Base-by-base conservation (phyloP, 2,888 invertebrate species). In the Ornithoptera alexandrae region DNA sequence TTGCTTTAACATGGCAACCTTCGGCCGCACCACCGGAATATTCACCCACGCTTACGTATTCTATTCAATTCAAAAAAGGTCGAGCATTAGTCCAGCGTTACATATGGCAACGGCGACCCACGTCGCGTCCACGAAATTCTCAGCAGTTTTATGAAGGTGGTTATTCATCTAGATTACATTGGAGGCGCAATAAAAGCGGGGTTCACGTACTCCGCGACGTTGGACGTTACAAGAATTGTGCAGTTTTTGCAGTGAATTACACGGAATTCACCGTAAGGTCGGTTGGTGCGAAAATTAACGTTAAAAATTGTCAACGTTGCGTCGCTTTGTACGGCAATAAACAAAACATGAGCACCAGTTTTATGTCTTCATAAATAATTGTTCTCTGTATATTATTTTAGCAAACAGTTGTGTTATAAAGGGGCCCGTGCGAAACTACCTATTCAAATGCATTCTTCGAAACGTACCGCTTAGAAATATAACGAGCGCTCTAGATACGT, bases 221-320 rank as follows among this genome's bases (percentile, higher is more conserved):
- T 79, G 79, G 77, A 74, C 72, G 79, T 88, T 81, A 83, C 83
- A 77, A 78, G 85, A 88, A 85, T 81, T 86, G 84, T 91, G 92
- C 92, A 92, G 81, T 90, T 89, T 90, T 90, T 90, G 89, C 89
- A 89, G 77, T 78, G 77, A 80, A 82, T 79, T 87, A 87, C 85
- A 83, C 80, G 83, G 85, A 87, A 87, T 82, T 80, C 77, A 74
- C 77, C 76, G 75, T 74, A 74, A 77, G 79, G 73, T 83, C 83
- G 84, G 83, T 77, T 85, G 82, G 85, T 85, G 86, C 82, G 81
- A 85, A 86, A 85, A 84, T 83, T 84, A 84, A 79, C 87, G 84
- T 86, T 85, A 83, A 87, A 46, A 84, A 81, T 84, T 85, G 85
- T 85, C 84, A 83, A 79, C 79, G 75, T 79, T 15, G 74, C 81